Conservation (phyloP, 2,113 vertebrate genomes). For the Siniperca chuatsi region DNA sequence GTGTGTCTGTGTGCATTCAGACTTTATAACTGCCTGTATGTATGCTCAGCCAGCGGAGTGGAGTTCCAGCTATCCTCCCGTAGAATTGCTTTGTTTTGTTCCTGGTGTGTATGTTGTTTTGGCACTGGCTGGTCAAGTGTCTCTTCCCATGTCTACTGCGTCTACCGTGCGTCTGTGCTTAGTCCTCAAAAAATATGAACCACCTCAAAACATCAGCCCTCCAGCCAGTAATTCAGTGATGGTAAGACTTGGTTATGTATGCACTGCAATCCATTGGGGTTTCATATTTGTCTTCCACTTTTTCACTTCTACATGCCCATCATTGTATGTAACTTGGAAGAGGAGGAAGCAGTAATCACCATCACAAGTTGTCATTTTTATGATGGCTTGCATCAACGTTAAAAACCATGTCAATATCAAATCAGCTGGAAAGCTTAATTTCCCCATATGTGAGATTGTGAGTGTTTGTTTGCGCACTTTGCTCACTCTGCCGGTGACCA, state of each 20-base stretch:
- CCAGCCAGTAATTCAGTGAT: slow-evolving; percentile 7
- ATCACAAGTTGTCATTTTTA: background rate
- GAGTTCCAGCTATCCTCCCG: slow-evolving; percentile 29
- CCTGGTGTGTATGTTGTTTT: slow-evolving; percentile 17
- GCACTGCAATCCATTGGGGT: background rate
- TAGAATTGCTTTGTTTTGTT: slow-evolving; percentile 54
- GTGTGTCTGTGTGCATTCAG: slow-evolving; percentile 18
- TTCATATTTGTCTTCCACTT: background rate
- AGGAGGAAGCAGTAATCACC: background rate
- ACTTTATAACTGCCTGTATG: slow-evolving; percentile 31
- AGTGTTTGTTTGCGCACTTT: background rate
- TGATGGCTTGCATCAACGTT: too few relatives aligned
- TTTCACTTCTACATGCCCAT: background rate
- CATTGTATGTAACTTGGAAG: background rate
- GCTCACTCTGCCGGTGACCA: background rate
- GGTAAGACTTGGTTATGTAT: background rate
- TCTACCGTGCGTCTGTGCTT: background rate
- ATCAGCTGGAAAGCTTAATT: background rate
- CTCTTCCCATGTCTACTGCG: slow-evolving; percentile 11
- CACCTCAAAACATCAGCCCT: slow-evolving; percentile 12
- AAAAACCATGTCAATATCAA: too few relatives aligned
- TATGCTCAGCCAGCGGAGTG: slow-evolving; percentile 36
- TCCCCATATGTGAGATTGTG: background rate
- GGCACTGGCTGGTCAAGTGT: slow-evolving; percentile 20
- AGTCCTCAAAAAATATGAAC: slow-evolving; percentile 10